Base-by-base conservation (phyloP, 2,113 vertebrate species). In the Romanogobio albipinnatus region DNA sequence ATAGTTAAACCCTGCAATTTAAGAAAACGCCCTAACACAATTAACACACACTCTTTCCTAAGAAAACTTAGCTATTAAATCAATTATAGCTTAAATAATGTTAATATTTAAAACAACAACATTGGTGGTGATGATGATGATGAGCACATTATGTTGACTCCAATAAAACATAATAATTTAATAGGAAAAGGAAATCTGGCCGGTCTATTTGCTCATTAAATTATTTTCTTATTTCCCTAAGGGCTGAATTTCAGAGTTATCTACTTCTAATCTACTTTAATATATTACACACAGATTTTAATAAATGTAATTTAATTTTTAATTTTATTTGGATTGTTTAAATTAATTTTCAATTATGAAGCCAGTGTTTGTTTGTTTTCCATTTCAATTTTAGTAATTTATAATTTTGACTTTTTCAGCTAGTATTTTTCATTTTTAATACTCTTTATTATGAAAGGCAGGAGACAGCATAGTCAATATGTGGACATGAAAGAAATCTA, bases 141-240 rank as follows among this genome's bases (percentile, higher is more conserved):
- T 45, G 22, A 47, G 22, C 39, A 22, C 33, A 39, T 73, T 47
- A 73, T 74, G 11, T 13, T 74, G 43, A 49, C 10, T 8, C 22
- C n/a, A 74, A 45, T 74, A 49, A 14, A 47, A 74, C 26, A 66
- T 17, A 2, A 33, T 73, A 45, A 47, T 24, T 7, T 47, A 47
- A 14, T 26, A 26, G 5, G 11, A 14, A 15, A 64, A 26, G 3
- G 2, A 64, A 49, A 59, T 39, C 19, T 77, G 51, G 10, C 14
- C 1, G 36, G 26, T 76, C 26, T 56, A 9, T 59, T 8, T 78
- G 76, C 56, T 45, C 14, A 79, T 79, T 79, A 26, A 61, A 78
- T 58, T 58, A 10, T 45, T 45, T 64, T 64, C n/a, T 29, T 29
- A 62, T 47, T 47, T 62, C 77, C 58, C 58, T 29, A 45, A 62